Percentiles rank a stretch among this genome's conserved stretches.
Evolutionary conservation across 2,888 invertebrate genomes (phyloP).

Genomic region (Diadegma fenestrale): DNA sequence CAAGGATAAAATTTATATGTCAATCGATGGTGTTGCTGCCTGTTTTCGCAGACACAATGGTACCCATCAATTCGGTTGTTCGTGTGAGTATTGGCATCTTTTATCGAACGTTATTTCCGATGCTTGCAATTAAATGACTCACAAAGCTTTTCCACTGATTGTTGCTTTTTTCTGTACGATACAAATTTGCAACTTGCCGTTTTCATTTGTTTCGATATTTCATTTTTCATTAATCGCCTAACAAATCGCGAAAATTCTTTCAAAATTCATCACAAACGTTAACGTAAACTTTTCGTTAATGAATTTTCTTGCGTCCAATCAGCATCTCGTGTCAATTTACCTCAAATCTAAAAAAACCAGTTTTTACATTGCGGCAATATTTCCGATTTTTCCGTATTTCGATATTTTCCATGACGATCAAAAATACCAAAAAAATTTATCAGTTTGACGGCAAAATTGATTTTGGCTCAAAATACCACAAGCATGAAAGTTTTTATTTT

Average conservation of each 20-base stretch:
- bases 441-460: too few relatives aligned
- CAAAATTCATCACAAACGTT: not conserved
- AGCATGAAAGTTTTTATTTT: too few relatives aligned
- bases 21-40: slow-evolving; percentile 89
- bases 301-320: too few relatives aligned
- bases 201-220: not conserved
- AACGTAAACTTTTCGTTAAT: too few relatives aligned
- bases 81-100: slow-evolving; percentile 89
- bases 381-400: too few relatives aligned
- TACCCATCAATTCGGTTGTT: slow-evolving; percentile 97
- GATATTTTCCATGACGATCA: too few relatives aligned
- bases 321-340: too few relatives aligned
- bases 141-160: not conserved
- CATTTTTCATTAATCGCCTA: not conserved
- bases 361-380: too few relatives aligned
- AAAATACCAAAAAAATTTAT: too few relatives aligned
- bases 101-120: not conserved
- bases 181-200: not conserved
- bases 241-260: not conserved
- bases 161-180: not conserved
- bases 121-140: slow-evolving; percentile 1
- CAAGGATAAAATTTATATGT: slow-evolving; percentile 93
- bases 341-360: too few relatives aligned
- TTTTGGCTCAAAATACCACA: too few relatives aligned
- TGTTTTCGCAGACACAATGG: slow-evolving; percentile 97